Base-by-base conservation (phyloP, 2,113 vertebrate species). In the Dasypus novemcinctus region DNA sequence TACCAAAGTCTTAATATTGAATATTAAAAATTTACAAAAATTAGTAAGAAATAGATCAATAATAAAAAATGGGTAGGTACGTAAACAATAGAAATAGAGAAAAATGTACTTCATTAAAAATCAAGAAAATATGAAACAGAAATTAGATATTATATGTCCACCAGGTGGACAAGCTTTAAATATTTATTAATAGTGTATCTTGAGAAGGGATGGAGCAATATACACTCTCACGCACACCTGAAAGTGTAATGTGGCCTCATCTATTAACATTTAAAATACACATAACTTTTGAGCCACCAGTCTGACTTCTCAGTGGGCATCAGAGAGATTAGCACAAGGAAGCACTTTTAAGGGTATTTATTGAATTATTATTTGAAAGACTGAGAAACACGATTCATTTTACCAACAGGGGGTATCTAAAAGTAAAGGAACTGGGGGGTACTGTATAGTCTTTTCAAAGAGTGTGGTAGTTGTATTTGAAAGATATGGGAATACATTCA, bases 41-140 rank as follows among this genome's bases (percentile, higher is more conserved):
- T 88, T 66, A 74, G 2, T 80, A 74, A 46, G 52, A 36, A 63
- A 66, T 85, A 79, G 64, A 79, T 5, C 11, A 92, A 33, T n/a
- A 83, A 49, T 57, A 57, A 76, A 76, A 91, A 92, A 76, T 61
- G 11, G 12, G 7, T 57, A 68, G 38, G 14, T 21, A 72, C 64
- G 57, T 36, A 52, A 74, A n/a, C 1, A 80, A 69, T 41, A 49
- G 52, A 36, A 78, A 3, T 49, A 57, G 31, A 80, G 46, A 38
- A 72, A 49, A 80, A 46, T 90, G 41, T 38, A 38, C 13, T 89
- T 86, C 75, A 68, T 57, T 80, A 29, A 75, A 80, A 80, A 84
- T 92, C 21, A 76, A 71, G 71, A 95, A 79, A 74, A 41, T 49
- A 85, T 27, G 74, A 66, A 87, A 75, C 66, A 75, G 64, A 85